Base-by-base conservation (phyloP, 1,140 invertebrate species). In the Apis laboriosa region DNA sequence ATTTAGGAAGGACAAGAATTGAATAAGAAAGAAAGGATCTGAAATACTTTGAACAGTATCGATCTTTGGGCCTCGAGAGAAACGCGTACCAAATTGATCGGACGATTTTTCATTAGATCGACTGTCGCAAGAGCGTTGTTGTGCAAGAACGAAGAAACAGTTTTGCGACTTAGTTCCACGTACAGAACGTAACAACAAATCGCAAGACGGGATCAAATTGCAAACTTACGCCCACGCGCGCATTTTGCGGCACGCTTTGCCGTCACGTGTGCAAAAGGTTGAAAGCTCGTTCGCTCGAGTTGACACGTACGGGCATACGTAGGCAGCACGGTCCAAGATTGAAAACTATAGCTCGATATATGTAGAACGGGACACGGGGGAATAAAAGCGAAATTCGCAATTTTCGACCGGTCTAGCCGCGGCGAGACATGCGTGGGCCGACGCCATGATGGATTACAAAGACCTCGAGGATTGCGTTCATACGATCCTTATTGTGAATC, bases 251-350 rank as follows among this genome's bases (percentile, higher is more conserved):
- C 71, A 64, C 80, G 86, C 75, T 86, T 87, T 87, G 80, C 84
- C 67, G 80, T 83, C 84, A 71, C 76, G 76, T 58, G 68, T 83
- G 63, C 34, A 86, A 86, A 86, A 87, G 76, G 84, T 73, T 87
- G 86, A 87, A 76, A 83, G 86, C 86, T 79, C 71, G 86, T 86
- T 86, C 84, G 83, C 80, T 83, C 75, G 71, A 79, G 86, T 86
- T 87, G 86, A 86, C 86, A 74, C 49, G 84, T 80, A 86, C 61
- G 49, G 19, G 19, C 68, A 24, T 24, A 60, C 84, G 85, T 87
- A 86, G 85, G 84, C 80, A 87, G 84, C 72, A 80, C 71, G 70
- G 61, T 78, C 55, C 51, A 60, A 68, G 75, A 75, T 83, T 79
- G 61, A 79, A 85, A 83, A 75, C 67, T 60, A 58, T 61, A 67